A percentile compares a stretch with the other conserved stretches of the same genome.
Evolutionary conservation across 2,888 invertebrate species (phyloP).

Genomic region (Argynnis bischoffii): DNA sequence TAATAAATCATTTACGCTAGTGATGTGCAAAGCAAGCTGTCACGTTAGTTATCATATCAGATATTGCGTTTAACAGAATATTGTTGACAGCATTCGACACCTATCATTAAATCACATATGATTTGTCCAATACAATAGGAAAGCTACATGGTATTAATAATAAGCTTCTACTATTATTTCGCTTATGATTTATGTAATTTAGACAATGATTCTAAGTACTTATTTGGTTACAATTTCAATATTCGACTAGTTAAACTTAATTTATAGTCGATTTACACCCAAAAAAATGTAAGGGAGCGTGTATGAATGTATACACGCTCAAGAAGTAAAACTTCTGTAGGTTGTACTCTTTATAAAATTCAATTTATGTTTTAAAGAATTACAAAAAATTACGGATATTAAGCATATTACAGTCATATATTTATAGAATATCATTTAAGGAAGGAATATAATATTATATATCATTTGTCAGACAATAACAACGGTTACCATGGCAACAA

Average conservation of each 20-base stretch:
- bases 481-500: too few relatives aligned
- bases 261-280: too few relatives aligned
- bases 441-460: too few relatives aligned
- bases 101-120: slow-evolving; percentile 10
- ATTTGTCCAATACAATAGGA: slow-evolving; percentile 6
- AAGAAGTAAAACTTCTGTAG: too few relatives aligned
- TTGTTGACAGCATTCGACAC: slow-evolving; percentile 9
- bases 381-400: too few relatives aligned
- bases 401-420: too few relatives aligned
- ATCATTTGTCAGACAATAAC: too few relatives aligned
- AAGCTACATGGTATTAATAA: neutral
- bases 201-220: neutral
- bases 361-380: too few relatives aligned
- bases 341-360: too few relatives aligned
- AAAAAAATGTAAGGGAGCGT: too few relatives aligned
- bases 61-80: slow-evolving; percentile 1
- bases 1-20: slow-evolving; percentile 13
- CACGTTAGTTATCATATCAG: slow-evolving; percentile 8
- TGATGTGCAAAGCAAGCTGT: slow-evolving; percentile 9
- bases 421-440: too few relatives aligned
- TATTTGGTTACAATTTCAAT: neutral
- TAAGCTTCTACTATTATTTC: neutral
- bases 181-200: neutral
- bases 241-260: neutral
- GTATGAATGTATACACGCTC: too few relatives aligned